Percentiles rank a stretch among this genome's conserved stretches.
These are phyloP conservation scores for Mobula birostris DNA, from an alignment of 2,113 vertebrate species.

Conservation along the genomic window DNA sequence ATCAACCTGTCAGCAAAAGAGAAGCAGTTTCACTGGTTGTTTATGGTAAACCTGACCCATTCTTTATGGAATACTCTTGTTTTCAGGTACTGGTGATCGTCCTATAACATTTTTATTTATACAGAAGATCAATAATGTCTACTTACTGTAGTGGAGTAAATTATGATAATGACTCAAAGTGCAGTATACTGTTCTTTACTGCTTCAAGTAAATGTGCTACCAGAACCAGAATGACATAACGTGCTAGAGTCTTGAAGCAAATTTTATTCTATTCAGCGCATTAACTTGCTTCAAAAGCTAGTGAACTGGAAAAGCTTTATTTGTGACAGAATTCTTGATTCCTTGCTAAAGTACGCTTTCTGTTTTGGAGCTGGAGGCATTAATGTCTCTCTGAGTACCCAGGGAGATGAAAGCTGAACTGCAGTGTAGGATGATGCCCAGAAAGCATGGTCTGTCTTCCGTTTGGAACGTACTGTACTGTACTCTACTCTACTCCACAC, in stretches of 20 bases:
- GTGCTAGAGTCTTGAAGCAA: too few species aligned
- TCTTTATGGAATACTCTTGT: background rate
- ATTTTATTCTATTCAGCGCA: background rate
- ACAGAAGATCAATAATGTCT: background rate
- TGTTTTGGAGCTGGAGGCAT: background rate
- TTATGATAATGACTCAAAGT: background rate
- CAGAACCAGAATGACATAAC: background rate
- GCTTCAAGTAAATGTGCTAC: background rate
- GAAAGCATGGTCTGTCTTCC: too few species aligned
- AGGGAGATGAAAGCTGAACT: background rate
- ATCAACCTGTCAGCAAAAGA: background rate
- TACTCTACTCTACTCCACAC: too few species aligned
- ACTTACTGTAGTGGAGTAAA: background rate
- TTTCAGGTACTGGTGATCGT: background rate
- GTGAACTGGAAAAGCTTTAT: background rate
- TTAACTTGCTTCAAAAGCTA: background rate
- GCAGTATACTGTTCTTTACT: background rate
- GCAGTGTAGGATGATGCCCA: background rate
- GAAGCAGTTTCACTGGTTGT: background rate
- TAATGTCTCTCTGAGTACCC: background rate
- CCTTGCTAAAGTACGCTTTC: background rate
- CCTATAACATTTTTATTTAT: background rate
- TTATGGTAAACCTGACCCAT: background rate
- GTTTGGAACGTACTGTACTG: background rate
- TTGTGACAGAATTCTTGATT: background rate